Evolutionary conservation across 2,888 invertebrate species (phyloP).

Genomic region (Myopa tessellatipennis): DNA sequence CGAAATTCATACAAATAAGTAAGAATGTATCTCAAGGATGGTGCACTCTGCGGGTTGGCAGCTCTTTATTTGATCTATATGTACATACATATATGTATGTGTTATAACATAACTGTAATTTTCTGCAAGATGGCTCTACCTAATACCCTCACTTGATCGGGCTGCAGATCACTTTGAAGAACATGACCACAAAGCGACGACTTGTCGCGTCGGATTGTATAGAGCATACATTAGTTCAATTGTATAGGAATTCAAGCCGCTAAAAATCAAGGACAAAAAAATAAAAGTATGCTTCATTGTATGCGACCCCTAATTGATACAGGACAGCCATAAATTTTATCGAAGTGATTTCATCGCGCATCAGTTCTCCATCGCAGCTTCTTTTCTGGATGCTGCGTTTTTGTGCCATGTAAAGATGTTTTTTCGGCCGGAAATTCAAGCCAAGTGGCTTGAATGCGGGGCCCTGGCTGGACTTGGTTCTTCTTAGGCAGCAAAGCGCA

Average conservation of each 20-base stretch:
- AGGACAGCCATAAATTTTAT: conserved; percentile 64
- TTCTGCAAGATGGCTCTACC: neutral
- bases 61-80: neutral
- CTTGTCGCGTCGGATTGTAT: conserved; percentile 1
- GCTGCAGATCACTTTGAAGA: conserved; percentile 5
- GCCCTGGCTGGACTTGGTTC: neutral
- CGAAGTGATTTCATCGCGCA: conserved; percentile 40
- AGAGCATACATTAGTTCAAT: neutral
- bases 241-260: neutral
- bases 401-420: neutral
- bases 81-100: neutral
- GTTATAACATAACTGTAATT: neutral
- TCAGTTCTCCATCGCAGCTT: conserved; percentile 18
- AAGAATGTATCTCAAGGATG: neutral
- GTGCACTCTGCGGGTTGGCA: no score
- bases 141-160: neutral
- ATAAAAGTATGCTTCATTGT: conserved; percentile 46
- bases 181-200: conserved; percentile 3
- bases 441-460: neutral
- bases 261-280: conserved; percentile 20
- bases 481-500: neutral
- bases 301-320: conserved; percentile 65
- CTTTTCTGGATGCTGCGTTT: conserved; percentile 6
- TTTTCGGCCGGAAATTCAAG: conserved; percentile 8
- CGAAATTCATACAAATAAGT: no score